Evolutionary conservation across 2,113 vertebrate species (phyloP).

Genomic region (Sorex araneus): DNA sequence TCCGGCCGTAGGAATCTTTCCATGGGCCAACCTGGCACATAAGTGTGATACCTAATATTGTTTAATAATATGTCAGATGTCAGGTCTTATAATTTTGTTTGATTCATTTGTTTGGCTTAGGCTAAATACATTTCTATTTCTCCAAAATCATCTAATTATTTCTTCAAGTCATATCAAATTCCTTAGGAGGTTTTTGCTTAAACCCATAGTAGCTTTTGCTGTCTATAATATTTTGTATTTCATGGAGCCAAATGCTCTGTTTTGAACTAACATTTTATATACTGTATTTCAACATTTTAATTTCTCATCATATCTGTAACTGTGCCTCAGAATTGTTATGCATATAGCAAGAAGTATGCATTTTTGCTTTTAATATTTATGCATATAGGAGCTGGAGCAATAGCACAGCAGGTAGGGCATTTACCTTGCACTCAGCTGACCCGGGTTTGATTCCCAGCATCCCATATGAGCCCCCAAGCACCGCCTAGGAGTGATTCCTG

Average conservation of each 20-base stretch:
- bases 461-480: too few species aligned
- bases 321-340: constrained; percentile 19
- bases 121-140: not conserved
- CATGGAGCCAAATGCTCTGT: not conserved
- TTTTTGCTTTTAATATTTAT: constrained; percentile 12
- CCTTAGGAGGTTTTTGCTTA: not conserved
- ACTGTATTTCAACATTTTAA: constrained; percentile 20
- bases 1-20: constrained; percentile 42
- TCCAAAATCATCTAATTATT: not conserved
- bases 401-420: too few species aligned
- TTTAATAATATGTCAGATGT: constrained; percentile 26
- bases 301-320: not conserved
- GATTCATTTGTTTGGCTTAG: constrained; percentile 1
- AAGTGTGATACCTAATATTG: not conserved
- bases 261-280: not conserved
- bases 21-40: constrained; percentile 2
- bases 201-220: not conserved
- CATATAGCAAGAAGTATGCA: not conserved
- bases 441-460: too few species aligned
- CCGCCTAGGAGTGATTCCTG: too few species aligned
- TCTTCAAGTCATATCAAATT: not conserved
- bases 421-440: too few species aligned
- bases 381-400: too few species aligned
- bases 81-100: constrained; percentile 8
- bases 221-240: constrained; percentile 8